Base-by-base conservation (phyloP, 2,797 vertebrate genomes). In the Pseudopleuronectes americanus region DNA sequence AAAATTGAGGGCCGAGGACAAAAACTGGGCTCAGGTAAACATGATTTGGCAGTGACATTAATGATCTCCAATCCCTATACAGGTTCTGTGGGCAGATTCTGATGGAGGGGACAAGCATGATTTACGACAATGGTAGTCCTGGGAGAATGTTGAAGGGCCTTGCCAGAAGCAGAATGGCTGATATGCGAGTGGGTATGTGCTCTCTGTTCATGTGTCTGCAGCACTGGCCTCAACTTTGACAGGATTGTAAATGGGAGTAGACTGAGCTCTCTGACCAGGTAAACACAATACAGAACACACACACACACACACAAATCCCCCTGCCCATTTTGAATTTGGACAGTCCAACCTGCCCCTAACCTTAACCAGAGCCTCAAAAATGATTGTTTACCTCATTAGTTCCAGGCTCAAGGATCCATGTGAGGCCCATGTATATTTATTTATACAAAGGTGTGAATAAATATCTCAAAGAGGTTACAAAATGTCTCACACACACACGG, bases 11-110 rank as follows among this genome's bases (percentile, higher is more conserved):
- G 84, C 61, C 48, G 61, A 71, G 79, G 83, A 86, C 76, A 77
- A 88, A 84, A 83, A 86, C 76, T 75, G 83, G 79, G 82, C 84
- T 81, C 74, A 88, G 83, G 88, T 90, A 90, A 89, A 89, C 85
- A 87, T 77, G 76, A 84, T 77, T 89, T 89, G 89, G 89, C 87
- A 87, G 64, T 31, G 77, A 86, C 89, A 81, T 84, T 89, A 93
- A 91, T 87, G 85, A 81, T 77, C 80, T 85, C 78, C 88, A 83
- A 74, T 86, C 78, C 81, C 77, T 77, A 84, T 75, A 86, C 83
- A 79, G 74, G 84, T 81, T 87, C 66, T 74, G 71, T 85, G 80
- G 89, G 84, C 78, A 85, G 74, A 83, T 87, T 85, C 68, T 87
- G 86, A 87, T 84, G 78, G 73, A 84, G 79, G 71, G 77, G 77